phyloP scores from a whole-genome alignment of 2,888 invertebrate genomes.

The Stenodema calcarata region DNA sequence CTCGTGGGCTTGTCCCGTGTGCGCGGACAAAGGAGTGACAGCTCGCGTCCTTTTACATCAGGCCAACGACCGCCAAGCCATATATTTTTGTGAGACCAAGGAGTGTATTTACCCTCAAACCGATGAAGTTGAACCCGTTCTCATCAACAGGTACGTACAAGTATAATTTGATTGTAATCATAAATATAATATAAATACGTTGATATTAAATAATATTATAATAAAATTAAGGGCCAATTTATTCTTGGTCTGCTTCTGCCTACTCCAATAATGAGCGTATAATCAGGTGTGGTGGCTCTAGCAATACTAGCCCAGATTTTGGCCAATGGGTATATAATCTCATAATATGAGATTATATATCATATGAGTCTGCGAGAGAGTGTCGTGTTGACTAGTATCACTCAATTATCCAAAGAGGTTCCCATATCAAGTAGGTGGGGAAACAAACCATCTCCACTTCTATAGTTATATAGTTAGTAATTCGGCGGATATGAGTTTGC shows the following conservation, averaged over 20 bases:
- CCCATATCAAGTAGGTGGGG: background rate
- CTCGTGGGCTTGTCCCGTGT: conserved; percentile 21
- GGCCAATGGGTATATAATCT: background rate
- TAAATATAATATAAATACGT: no score
- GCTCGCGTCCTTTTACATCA: conserved; percentile 8
- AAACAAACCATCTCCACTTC: no score
- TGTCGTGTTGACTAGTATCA: background rate
- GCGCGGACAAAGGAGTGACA: conserved; percentile 6
- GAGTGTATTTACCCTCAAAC: conserved; percentile 29
- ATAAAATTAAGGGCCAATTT: no score
- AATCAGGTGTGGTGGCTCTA: background rate
- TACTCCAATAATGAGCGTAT: background rate
- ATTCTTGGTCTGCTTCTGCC: background rate
- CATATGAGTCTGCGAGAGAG: background rate
- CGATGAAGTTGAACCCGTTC: conserved; percentile 9
- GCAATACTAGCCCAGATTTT: background rate
- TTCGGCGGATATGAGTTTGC: no score
- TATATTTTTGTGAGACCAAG: conserved; percentile 24
- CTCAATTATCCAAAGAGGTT: background rate
- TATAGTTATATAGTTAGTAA: no score
- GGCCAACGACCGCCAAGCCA: conserved; percentile 5
- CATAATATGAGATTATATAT: no score
- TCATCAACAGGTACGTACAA: background rate
- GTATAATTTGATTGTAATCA: no score
- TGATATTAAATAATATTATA: no score